A percentile compares a stretch with the other conserved stretches of the same genome.
Conservation (phyloP, 2,113 vertebrate genomes). For the Zeus faber region DNA sequence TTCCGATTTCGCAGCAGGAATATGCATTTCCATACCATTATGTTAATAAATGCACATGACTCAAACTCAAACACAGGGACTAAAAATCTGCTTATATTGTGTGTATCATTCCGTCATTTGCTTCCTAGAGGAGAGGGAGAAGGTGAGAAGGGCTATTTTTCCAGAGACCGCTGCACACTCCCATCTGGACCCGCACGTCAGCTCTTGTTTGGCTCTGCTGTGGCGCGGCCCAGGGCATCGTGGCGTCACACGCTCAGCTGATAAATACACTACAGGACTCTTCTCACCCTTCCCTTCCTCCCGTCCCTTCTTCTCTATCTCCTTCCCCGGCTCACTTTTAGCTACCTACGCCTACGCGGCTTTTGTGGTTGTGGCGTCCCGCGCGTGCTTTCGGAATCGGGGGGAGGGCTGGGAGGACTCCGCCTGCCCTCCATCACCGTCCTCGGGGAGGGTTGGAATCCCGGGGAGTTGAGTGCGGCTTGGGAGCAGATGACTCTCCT, state of each 20-base stretch:
- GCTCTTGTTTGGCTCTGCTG: constrained; percentile 41
- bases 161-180: constrained; percentile 17
- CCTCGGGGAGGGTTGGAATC: too few relatives aligned
- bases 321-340: background rate
- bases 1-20: too few relatives aligned
- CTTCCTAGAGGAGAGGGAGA: constrained; percentile 2
- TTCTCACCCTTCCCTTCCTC: background rate
- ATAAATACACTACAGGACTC: background rate
- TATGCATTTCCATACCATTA: too few relatives aligned
- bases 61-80: too few relatives aligned
- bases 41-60: too few relatives aligned
- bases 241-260: background rate
- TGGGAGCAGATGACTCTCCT: background rate
- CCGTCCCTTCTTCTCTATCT: background rate
- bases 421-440: too few relatives aligned
- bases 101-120: too few relatives aligned
- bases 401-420: too few relatives aligned
- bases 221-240: constrained; percentile 21
- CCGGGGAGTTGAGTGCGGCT: background rate
- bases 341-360: too few relatives aligned
- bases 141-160: constrained; percentile 15
- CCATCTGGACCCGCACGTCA: constrained; percentile 36
- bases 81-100: too few relatives aligned
- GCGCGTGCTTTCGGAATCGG: too few relatives aligned
- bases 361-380: too few relatives aligned